Percentiles rank a stretch among this genome's conserved stretches.
These are phyloP conservation scores for Ormyrus labotus DNA, from an alignment of 2,888 invertebrate species.

Conservation along the genomic window DNA sequence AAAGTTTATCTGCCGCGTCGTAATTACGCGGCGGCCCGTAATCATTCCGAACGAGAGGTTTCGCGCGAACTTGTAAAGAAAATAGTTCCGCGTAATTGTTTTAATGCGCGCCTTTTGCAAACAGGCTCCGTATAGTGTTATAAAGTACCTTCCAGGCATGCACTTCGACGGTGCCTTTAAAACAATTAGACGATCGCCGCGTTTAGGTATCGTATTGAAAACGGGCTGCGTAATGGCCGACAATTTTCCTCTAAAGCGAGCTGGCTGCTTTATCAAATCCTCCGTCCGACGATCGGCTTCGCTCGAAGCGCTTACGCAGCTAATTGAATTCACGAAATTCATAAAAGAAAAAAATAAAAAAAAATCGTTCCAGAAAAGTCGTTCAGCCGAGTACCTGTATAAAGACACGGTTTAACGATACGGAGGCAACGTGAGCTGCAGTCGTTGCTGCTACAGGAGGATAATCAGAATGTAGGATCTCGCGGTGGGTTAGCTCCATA, in stretches of 20 bases:
- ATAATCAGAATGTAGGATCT: slow-evolving; percentile 19
- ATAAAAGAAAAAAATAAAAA: slow-evolving; percentile 2
- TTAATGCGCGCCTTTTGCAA: slow-evolving; percentile 41
- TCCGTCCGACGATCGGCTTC: neutral
- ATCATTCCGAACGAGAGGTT: slow-evolving; percentile 21
- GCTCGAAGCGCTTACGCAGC: neutral
- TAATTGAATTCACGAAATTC: slow-evolving; percentile 22
- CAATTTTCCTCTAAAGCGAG: slow-evolving; percentile 10
- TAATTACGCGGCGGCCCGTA: neutral
- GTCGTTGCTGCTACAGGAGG: neutral
- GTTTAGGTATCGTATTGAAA: neutral
- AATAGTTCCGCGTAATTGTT: slow-evolving; percentile 23
- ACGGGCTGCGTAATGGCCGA: neutral
- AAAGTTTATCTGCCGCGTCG: slow-evolving; percentile 3
- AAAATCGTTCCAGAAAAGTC: too few species aligned
- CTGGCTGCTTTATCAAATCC: slow-evolving; percentile 10
- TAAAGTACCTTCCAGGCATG: slow-evolving; percentile 19
- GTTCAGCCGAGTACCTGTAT: too few species aligned
- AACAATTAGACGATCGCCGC: slow-evolving; percentile 28
- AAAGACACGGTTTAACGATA: too few species aligned
- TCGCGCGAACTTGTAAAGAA: slow-evolving; percentile 35
- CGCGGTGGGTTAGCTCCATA: slow-evolving; percentile 23
- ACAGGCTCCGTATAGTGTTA: slow-evolving; percentile 23
- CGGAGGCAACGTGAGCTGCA: neutral
- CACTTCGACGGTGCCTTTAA: neutral